Evolutionary conservation across 2,113 vertebrate genomes (phyloP), one percentile per base, ranked within the genome.

Genomic region (Chloebia gouldiae): DNA sequence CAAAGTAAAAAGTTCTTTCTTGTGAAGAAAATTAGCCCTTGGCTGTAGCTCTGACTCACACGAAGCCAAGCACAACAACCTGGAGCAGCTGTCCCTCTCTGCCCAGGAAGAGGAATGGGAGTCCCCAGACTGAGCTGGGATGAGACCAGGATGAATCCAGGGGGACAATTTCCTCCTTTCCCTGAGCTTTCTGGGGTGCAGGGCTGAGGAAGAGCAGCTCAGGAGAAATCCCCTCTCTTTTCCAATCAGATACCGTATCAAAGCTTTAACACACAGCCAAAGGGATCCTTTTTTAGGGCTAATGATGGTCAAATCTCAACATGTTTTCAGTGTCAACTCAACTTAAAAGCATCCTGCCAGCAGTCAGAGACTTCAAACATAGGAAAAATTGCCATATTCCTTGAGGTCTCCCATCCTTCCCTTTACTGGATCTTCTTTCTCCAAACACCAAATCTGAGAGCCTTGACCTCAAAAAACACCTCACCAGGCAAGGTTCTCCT

Each of bases 231-330:
- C 47, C 80, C 91, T 73, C 60, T 56, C 44, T 39, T 94, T 87
- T 94, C 81, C 84, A 82, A 69, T 90, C 91, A 95, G 92, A 95
- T 91, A 72, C 54, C 53, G 15, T 94, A 89, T 87, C 91, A 96
- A 78, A 86, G 89, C 93, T 89, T 65, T 75, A 59, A 82, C 76
- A 80, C 68, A 50, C 72, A 93, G 95, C 96, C 97, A 69, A 94
- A 93, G 81, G 93, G 96, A 94, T 80, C 79, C 94, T 90, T 88
- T 95, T 88, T 77, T 71, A 42, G 77, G 90, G 73, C 90, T 96
- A 96, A 97, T 94, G 96, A 51, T 97, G 94, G 95, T 97, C 96
- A 94, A 79, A 97, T 97, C 96, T 85, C 84, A 97, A 96, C 96
- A 96, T 42, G 96, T 97, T 96, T 87, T 78, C 66, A 14, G 40